These are phyloP conservation scores for Sinocyclocheilus grahami DNA, from an alignment of 2,113 vertebrate species.

Conservation along the genomic window DNA sequence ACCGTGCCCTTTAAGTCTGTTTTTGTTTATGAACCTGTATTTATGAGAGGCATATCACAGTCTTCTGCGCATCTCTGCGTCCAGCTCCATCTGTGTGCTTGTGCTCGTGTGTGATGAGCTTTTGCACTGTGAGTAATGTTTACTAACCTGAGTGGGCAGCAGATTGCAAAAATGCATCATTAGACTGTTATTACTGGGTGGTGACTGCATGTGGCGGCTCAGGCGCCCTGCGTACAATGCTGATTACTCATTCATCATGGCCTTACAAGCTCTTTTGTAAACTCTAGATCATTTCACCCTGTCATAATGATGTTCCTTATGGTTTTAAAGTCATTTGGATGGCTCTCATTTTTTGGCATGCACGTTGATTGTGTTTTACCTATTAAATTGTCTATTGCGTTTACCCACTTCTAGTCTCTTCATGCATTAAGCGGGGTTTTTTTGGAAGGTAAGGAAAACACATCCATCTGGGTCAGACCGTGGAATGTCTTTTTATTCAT, in stretches of 20 bases:
- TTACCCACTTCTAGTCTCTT: not conserved
- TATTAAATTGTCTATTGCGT: slow-evolving; percentile 8
- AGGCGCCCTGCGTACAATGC: slow-evolving; percentile 13
- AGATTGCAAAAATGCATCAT: slow-evolving; percentile 54
- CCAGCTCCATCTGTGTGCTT: slow-evolving; percentile 26
- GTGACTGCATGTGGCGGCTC: slow-evolving; percentile 27
- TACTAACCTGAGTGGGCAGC: slow-evolving; percentile 52
- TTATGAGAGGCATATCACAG: slow-evolving; percentile 23
- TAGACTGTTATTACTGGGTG: slow-evolving; percentile 33
- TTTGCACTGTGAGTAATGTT: slow-evolving; percentile 50
- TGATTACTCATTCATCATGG: slow-evolving; percentile 20
- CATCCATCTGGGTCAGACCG: slow-evolving; percentile 47
- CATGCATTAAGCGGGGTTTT: not conserved
- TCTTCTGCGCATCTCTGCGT: not conserved
- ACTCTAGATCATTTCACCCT: not conserved
- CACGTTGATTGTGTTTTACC: not conserved
- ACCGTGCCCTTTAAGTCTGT: not conserved
- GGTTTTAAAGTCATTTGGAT: slow-evolving; percentile 1
- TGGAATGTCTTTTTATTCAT: slow-evolving; percentile 66
- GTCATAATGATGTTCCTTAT: not conserved
- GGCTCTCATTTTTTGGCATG: not conserved
- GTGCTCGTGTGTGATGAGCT: slow-evolving; percentile 18
- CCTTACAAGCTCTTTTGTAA: not conserved
- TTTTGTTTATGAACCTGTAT: slow-evolving; percentile 39
- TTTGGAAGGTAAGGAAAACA: slow-evolving; percentile 23